Evolutionary conservation across 1,140 invertebrate genomes (phyloP), one percentile per base, ranked within the genome.

Genomic region (Atta texana): DNA sequence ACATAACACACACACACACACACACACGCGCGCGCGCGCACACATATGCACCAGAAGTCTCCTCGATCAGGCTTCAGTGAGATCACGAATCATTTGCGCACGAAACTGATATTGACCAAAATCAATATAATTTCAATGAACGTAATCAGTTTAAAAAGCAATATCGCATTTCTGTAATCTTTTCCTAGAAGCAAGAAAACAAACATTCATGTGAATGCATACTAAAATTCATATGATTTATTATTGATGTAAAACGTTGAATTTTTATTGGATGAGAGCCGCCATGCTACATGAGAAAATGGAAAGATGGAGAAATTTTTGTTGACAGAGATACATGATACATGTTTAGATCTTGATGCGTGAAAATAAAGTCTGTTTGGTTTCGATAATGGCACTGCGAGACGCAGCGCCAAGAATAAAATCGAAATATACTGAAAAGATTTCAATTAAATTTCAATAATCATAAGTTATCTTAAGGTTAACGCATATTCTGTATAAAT

Each of bases 181-280:
- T 57, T 39, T 12, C 51, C n/a, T 3, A 10, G 6, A 39, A 53
- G 18, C 2, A 2, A 18, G 3, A 68, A 24, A 7, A 16, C 16
- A 8, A 61, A 64, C 5, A 44, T 51, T 21, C 10, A 24, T 12
- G 61, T 4, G 12, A 24, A 28, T 0, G 6, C 14, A 34, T 39
- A 28, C 6, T n/a, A 16, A 51, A 31, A 66, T 34, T 21, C 2
- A 8, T 1, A 21, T 61, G 31, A n/a, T 0, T n/a, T 68, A 68
- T 68, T 68, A 34, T 68, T 14, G n/a, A 2, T 34, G 12, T 24
- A 8, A 18, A 76, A 44, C 44, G 44, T 39, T 16, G 28, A 69
- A 49, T 34, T 80, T 80, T 80, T 49, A 49, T 78, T 68, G 76
- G 61, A 78, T 16, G 53, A 68, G 21, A 78, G 44, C 63, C 63